A percentile compares a stretch with the other conserved stretches of the same genome.
Evolutionary conservation across 53 echinoderm and acorn worm genomes (phyloP).

Genomic region (Crossaster papposus): DNA sequence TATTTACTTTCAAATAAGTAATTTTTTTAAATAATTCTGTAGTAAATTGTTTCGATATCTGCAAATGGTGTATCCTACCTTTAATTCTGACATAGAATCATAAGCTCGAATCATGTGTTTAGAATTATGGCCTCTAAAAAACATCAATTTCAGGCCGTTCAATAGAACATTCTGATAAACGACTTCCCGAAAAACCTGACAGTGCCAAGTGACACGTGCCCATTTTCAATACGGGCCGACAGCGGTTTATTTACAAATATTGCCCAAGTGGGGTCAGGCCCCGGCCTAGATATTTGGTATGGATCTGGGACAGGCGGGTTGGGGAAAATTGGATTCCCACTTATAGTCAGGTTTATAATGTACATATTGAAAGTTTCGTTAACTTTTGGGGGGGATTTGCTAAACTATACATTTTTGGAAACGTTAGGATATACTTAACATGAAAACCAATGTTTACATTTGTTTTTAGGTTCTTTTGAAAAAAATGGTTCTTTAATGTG

Average conservation of each 20-base stretch:
- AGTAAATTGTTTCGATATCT: too few species aligned
- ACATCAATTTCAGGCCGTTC: slow-evolving; percentile 1
- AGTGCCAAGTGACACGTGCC: slow-evolving; percentile 35
- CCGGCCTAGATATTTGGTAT: slow-evolving; percentile 42
- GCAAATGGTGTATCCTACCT: too few species aligned
- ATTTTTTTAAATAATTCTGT: too few species aligned
- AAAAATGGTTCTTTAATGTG: too few species aligned
- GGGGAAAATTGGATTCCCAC: not conserved
- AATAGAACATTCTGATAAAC: slow-evolving; percentile 32
- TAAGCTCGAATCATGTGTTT: not conserved
- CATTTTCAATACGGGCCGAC: not conserved
- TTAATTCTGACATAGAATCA: not conserved
- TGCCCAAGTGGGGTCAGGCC: not conserved
- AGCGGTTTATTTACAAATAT: slow-evolving; percentile 31
- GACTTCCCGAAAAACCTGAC: slow-evolving; percentile 29
- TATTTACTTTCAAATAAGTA: too few species aligned
- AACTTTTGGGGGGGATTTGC: too few species aligned
- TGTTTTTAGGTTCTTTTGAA: too few species aligned
- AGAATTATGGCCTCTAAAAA: not conserved
- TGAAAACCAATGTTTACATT: too few species aligned
- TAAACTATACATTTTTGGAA: too few species aligned
- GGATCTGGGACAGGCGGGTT: slow-evolving; percentile 18
- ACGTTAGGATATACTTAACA: too few species aligned
- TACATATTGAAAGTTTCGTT: too few species aligned
- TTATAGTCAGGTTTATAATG: too few species aligned